Evolutionary conservation across 2,113 vertebrate genomes (phyloP), one percentile per base, ranked within the genome.

Genomic region (Nycticorax nycticorax): DNA sequence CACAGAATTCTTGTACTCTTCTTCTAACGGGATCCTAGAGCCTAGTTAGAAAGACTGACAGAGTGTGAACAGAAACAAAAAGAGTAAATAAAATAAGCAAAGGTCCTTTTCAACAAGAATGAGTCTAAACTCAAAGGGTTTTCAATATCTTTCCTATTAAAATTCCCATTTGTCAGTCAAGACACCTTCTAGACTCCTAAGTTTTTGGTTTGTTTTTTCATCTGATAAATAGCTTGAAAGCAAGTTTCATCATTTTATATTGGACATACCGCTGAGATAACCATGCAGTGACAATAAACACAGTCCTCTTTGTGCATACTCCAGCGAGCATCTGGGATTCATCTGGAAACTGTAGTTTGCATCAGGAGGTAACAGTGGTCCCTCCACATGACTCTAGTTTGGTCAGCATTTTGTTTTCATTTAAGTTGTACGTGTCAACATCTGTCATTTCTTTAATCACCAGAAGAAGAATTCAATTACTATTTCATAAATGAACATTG

Each of bases 241-340:
- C 28, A 88, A 89, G 60, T 88, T 95, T 92, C 77, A 85, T 91
- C 23, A 71, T 95, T 95, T 96, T 92, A 85, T 93, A 92, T 91
- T 91, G 91, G 82, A 93, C 57, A 57, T 93, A 88, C 87, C 0
- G 0, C 95, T 95, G 95, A 95, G 96, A 95, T 96, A 94, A 84
- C 71, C 92, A 91, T 81, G 92, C 92, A 93, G 92, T 89, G 94
- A 96, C 89, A 94, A 96, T 95, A 96, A 97, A 97, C 87, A 97
- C 71, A 81, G 77, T 75, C 73, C 18, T 83, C 82, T 96, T 94
- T 97, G 91, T 97, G 85, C 92, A 73, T 79, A 63, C 47, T 73
- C 91, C 85, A 90, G 48, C 1, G 0, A 88, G 87, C 94, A 97
- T 97, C 96, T 98, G 97, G 96, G 94, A 96, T 97, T 98, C 94